phyloP scores from a whole-genome alignment of 2,113 vertebrate genomes.

The Dolichallabes microphthalmus region DNA sequence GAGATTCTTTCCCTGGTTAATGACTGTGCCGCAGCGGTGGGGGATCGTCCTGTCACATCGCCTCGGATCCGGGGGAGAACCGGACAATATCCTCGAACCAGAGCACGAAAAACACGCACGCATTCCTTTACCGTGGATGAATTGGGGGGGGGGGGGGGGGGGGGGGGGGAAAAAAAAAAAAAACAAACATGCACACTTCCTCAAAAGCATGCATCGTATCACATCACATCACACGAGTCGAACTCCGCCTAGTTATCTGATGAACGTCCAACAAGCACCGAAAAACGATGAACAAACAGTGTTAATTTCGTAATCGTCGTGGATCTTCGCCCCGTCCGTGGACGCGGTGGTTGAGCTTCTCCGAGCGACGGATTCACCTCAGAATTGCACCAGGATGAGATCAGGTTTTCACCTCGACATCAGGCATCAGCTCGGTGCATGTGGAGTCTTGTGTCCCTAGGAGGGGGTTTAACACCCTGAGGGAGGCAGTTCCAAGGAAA shows the following conservation, averaged over 20 bases:
- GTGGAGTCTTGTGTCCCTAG: constrained; percentile 22
- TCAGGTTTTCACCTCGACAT: not conserved
- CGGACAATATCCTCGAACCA: constrained; percentile 59
- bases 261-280: not conserved
- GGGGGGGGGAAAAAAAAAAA: too few species aligned
- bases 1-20: constrained; percentile 69
- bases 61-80: constrained; percentile 72
- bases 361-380: too few species aligned
- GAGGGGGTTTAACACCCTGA: not conserved
- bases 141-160: too few species aligned
- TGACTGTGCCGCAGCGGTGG: constrained; percentile 69
- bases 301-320: too few species aligned
- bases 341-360: too few species aligned
- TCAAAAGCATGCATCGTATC: constrained; percentile 15
- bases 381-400: not conserved
- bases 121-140: not conserved
- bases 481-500: not conserved
- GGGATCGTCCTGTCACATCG: constrained; percentile 67
- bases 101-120: not conserved
- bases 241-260: not conserved
- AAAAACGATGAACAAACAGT: not conserved
- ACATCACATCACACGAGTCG: too few species aligned
- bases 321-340: not conserved
- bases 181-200: constrained; percentile 5
- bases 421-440: not conserved